Evolutionary conservation across 1,140 invertebrate genomes (phyloP).

Genomic region (Diorhabda sublineata): DNA sequence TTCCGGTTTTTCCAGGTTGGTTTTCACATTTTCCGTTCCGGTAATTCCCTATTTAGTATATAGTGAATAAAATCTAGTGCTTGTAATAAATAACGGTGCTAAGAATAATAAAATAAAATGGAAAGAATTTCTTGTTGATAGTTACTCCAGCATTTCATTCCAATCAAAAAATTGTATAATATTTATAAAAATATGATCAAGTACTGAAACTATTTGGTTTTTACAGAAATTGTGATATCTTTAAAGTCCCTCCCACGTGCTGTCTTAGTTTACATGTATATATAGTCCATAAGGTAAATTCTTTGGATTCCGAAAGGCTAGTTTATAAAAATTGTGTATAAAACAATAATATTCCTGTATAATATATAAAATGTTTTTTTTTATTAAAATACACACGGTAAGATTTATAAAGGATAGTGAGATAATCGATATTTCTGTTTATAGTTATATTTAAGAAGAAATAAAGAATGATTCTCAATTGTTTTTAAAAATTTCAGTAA

Average conservation of each 20-base stretch:
- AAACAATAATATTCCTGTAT: constrained; percentile 17
- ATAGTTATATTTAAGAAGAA: constrained; percentile 2
- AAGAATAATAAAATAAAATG: too few species aligned
- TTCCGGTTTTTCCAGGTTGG: too few species aligned
- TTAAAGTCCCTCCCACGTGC: background rate
- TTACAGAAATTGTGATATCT: too few species aligned
- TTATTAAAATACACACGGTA: constrained; percentile 14
- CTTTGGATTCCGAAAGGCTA: constrained; percentile 20
- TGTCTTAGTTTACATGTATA: constrained; percentile 5
- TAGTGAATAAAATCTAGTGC: too few species aligned
- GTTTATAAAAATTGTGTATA: constrained; percentile 18
- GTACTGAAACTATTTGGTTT: too few species aligned
- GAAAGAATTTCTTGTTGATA: too few species aligned
- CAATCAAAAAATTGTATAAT: too few species aligned
- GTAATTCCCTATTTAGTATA: too few species aligned
- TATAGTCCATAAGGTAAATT: constrained; percentile 13
- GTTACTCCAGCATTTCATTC: too few species aligned
- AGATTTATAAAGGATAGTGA: constrained; percentile 3
- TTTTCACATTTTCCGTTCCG: too few species aligned
- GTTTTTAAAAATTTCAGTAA: background rate
- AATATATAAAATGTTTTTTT: constrained; percentile 18
- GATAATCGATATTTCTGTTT: background rate
- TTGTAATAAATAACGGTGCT: too few species aligned
- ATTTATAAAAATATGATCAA: too few species aligned
- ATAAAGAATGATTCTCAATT: background rate